Conservation (phyloP, 2,888 invertebrate species). For the Epinotia demarniana region DNA sequence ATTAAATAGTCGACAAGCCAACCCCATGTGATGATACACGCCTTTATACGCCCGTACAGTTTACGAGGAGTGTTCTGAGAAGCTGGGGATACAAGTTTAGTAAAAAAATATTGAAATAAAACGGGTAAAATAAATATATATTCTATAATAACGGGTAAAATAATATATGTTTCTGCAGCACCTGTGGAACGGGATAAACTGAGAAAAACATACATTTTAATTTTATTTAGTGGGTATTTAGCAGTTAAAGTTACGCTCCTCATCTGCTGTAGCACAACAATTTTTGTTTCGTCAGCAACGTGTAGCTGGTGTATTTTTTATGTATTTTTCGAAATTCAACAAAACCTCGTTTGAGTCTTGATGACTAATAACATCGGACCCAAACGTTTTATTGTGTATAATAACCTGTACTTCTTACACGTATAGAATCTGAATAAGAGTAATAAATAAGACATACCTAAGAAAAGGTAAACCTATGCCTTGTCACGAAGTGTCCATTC, state of each 20-base stretch:
- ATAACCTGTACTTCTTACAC: too few species aligned
- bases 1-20: slow-evolving; percentile 1
- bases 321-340: neutral
- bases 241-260: neutral
- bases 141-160: neutral
- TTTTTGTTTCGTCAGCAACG: neutral
- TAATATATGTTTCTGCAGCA: neutral
- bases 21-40: neutral
- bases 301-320: neutral
- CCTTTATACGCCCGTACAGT: neutral
- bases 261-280: neutral
- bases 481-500: too few species aligned
- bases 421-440: too few species aligned
- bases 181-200: neutral
- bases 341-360: neutral
- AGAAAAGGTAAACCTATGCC: too few species aligned
- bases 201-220: neutral
- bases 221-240: slow-evolving; percentile 1
- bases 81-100: neutral
- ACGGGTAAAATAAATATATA: neutral
- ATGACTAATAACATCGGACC: neutral
- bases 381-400: too few species aligned
- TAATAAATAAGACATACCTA: too few species aligned
- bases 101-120: neutral
- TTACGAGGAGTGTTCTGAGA: neutral